Percentiles rank a stretch among this genome's conserved stretches.
Conservation (phyloP, 2,888 invertebrate genomes). For the Theretra japonica region DNA sequence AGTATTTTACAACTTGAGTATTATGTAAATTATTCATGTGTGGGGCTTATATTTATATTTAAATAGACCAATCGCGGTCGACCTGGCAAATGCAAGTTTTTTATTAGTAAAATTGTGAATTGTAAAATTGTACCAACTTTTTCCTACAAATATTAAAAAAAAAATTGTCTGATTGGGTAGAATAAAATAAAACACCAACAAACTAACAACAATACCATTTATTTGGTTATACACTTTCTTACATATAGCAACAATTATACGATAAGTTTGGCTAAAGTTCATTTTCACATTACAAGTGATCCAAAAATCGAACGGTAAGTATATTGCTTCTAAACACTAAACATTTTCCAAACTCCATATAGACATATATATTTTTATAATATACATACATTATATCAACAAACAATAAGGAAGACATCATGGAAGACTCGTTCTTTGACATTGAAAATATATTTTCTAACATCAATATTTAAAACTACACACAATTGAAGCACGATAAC, state of each 20-base stretch:
- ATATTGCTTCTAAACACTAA: slow-evolving; percentile 68
- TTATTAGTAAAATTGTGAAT: too few relatives aligned
- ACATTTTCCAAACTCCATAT: slow-evolving; percentile 49
- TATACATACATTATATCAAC: slow-evolving; percentile 40
- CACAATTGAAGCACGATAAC: slow-evolving; percentile 56
- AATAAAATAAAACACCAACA: slow-evolving; percentile 54
- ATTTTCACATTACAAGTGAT: slow-evolving; percentile 60
- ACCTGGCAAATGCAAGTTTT: too few relatives aligned
- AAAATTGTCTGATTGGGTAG: neutral
- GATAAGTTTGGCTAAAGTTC: slow-evolving; percentile 62
- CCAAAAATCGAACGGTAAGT: slow-evolving; percentile 59
- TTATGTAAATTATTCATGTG: too few relatives aligned
- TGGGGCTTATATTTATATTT: too few relatives aligned
- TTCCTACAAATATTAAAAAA: too few relatives aligned
- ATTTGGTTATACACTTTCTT: slow-evolving; percentile 81
- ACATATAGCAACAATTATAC: slow-evolving; percentile 79
- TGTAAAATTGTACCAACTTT: too few relatives aligned
- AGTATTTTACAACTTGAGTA: too few relatives aligned
- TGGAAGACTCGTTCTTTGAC: slow-evolving; percentile 70
- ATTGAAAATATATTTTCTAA: slow-evolving; percentile 73
- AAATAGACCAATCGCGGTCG: too few relatives aligned
- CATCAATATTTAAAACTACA: slow-evolving; percentile 33
- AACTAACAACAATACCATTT: slow-evolving; percentile 83
- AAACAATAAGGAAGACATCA: slow-evolving; percentile 52
- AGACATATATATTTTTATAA: slow-evolving; percentile 37